Evolutionary conservation across 2,888 invertebrate genomes (phyloP), one percentile per base, ranked within the genome.

Genomic region (Dynastes maya): DNA sequence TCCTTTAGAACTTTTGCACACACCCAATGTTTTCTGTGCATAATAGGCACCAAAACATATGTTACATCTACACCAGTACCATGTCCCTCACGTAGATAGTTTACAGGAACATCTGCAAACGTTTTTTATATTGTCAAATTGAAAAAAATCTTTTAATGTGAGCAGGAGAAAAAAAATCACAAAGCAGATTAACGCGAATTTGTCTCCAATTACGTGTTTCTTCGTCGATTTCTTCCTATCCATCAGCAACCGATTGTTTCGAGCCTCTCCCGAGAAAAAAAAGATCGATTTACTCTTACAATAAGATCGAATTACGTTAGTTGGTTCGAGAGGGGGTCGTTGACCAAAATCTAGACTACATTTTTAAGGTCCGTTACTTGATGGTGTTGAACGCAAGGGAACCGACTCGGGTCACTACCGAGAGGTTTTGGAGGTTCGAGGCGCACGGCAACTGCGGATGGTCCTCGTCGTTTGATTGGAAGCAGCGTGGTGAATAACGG

Each of bases 341-440:
- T 84, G 86, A 87, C 88, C 87, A 86, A 87, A 87, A 88, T 87
- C 83, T 87, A 84, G 87, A 86, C 83, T 86, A 87, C 83, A 86
- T 86, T 86, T 85, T 85, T 84, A 84, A 85, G 72, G 83, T 82
- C 88, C 88, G 88, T 88, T 88, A 87, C 85, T 84, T 83, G 83
- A 37, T 37, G 32, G 32, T 37, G 84, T 85, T 77, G 58, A 65
- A 65, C 58, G 45, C 32, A 78, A 45, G 71, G 77, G 49, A 29
- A 71, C 64, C 64, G 65, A 63, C 70, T 49, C 32, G 53, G 72
- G 63, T 63, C 65, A 64, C 27, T 49, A 78, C 71, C 32, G 53
- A 53, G 49, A 53, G 65, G 65, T 64, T 72, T 78, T 45, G 29
- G 65, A 65, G 37, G 78, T 40, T 55, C 65, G 51, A 27, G 51